Evolutionary conservation across 2,888 invertebrate species (phyloP), one percentile per base, ranked within the genome.

Genomic region (Cheilosia vernalis): DNA sequence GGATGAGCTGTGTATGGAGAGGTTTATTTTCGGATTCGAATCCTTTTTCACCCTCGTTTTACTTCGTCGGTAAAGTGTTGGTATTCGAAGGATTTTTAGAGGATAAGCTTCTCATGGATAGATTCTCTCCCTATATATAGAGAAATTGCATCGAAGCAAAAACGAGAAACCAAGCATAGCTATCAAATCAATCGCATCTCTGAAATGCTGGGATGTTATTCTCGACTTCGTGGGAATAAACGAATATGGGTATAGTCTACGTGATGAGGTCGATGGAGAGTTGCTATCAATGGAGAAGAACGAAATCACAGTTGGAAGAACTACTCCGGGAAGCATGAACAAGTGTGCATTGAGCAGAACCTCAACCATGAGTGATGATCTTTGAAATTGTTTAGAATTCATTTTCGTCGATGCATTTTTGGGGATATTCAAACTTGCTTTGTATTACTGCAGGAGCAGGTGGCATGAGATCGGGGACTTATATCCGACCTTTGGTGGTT

Each of bases 151-250:
- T 70, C 15, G 49, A 70, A 55, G 74, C 56, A 74, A 70, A 74
- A 70, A 42, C 55, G 61, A 79, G 80, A 80, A 74, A 74, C 80
- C 84, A 74, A 80, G 69, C 64, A 47, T 61, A 51, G 56, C 56
- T 70, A 79, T 84, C 80, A 76, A 70, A 80, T 84, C 79, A 70
- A 74, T 70, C 69, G 80, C 74, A 64, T 84, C 42, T 80, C 69
- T 70, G 74, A 74, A 80, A 64, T 74, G 69, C 60, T 74, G 27
- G 70, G 70, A 70, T 80, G 84, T 80, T 74, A 84, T 70, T 84
- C 64, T 47, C 44, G 55, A 70, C 44, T 79, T 69, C 73, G 40
- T 19, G 53, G 69, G 63, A 69, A 70, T 78, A 67, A 73, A 56
- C 19, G 73, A 21, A 30, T 53, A 60, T 53, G 60, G 47, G 9